Evolutionary conservation across 1,140 invertebrate genomes (phyloP), one percentile per base, ranked within the genome.

Genomic region (Philotrypesis tridentata): DNA sequence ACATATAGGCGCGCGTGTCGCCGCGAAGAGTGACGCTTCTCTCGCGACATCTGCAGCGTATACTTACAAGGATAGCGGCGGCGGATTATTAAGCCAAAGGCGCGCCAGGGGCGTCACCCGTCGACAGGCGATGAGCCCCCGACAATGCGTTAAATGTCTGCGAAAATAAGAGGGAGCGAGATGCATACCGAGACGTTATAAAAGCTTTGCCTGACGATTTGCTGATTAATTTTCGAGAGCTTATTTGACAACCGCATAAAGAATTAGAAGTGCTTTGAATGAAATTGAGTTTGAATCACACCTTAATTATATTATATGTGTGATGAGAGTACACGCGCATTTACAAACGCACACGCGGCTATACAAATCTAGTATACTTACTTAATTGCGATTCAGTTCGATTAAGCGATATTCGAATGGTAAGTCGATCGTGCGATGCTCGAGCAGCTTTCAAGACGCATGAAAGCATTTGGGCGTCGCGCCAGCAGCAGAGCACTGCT

Each of bases 21-120:
- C 23, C 25, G 25, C 27, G 55, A 25, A 23, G 43, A 1, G 23
- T 11, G 29, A 21, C 3, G 61, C 8, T 9, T 29, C 23, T 29
- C 23, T 23, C 29, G 31, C 7, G 68, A 70, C 33, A 70, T 70
- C 68, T 70, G 68, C 27, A 5, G 25, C 4, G 27, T 29, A 12
- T 29, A 65, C 63, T 5, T n/a, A n/a, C n/a, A 61, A 23, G 23
- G 60, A 5, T 23, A 67, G 68, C 33, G 31, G 5, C 23, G n/a
- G 33, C 6, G 68, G 21, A n/a, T 29, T 55, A 55, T 55, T 55
- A 55, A 55, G 48, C 48, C 48, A 17, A 17, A 55, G 21, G 12
- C 63, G 37, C 43, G 37, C 8, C 37, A 21, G 55, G 43, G 68
- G 78, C 78, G 78, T 72, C 78, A 55, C 68, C 78, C 65, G 43